A percentile compares a stretch with the other conserved stretches of the same genome.
Evolutionary conservation across 2,113 vertebrate species (phyloP).

Genomic region (Tiliqua scincoides): DNA sequence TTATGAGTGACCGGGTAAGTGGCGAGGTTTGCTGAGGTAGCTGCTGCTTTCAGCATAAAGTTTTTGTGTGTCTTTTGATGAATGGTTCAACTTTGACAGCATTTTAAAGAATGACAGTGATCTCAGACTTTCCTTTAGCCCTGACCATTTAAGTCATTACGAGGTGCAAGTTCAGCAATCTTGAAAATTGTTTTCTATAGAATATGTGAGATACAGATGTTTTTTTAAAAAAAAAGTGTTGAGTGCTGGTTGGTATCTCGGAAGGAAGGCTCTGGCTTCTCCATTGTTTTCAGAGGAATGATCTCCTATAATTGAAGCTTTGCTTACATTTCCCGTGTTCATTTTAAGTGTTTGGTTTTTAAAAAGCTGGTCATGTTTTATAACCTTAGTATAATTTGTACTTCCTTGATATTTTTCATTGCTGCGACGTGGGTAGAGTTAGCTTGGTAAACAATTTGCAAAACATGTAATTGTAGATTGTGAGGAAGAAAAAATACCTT

Average conservation of each 20-base stretch:
- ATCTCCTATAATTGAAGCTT: background rate
- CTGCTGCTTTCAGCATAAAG: slow-evolving; percentile 23
- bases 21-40: background rate
- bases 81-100: slow-evolving; percentile 21
- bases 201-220: background rate
- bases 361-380: background rate
- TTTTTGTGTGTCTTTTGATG: background rate
- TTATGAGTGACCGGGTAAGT: slow-evolving; percentile 11
- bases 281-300: background rate
- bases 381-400: background rate
- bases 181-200: slow-evolving; percentile 4
- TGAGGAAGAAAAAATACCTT: too few species aligned
- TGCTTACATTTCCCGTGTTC: background rate
- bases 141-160: slow-evolving; percentile 26
- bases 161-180: slow-evolving; percentile 29
- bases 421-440: too few species aligned
- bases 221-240: background rate
- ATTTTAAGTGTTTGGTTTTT: background rate
- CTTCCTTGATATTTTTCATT: too few species aligned
- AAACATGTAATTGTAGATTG: too few species aligned
- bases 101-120: slow-evolving; percentile 6
- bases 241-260: background rate
- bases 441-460: too few species aligned
- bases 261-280: background rate
- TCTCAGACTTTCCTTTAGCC: background rate